A percentile compares a stretch with the other conserved stretches of the same genome.
These are phyloP conservation scores for Chinchilla lanigera DNA, from an alignment of 2,113 vertebrate species.

Conservation along the genomic window DNA sequence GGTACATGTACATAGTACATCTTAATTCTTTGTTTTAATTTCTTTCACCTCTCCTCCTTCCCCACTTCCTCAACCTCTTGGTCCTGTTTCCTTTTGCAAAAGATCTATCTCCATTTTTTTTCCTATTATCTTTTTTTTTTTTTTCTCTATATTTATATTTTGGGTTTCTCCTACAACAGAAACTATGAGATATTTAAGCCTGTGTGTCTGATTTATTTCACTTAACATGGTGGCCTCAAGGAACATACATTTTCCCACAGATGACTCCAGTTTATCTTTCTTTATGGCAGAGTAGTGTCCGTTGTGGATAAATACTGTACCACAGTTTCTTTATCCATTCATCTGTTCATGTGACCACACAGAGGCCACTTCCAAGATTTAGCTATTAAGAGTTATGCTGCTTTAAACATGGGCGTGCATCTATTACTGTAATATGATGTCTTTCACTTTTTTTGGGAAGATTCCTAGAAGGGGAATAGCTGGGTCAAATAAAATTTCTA, in stretches of 20 bases:
- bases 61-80: neutral
- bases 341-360: neutral
- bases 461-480: neutral
- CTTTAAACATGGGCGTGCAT: neutral
- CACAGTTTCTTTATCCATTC: neutral
- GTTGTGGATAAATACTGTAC: neutral
- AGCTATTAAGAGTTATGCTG: neutral
- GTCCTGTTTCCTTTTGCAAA: neutral
- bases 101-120: neutral
- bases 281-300: neutral
- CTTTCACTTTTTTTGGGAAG: neutral
- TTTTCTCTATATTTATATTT: neutral
- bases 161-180: neutral
- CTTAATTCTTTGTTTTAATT: neutral
- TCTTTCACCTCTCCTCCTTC: neutral
- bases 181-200: neutral
- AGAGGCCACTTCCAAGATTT: neutral
- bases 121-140: neutral
- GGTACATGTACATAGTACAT: neutral
- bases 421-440: neutral
- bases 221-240: neutral
- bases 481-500: neutral
- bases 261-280: neutral
- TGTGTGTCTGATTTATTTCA: neutral
- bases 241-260: neutral